Conservation (phyloP, 2,888 invertebrate species). For the Sphecodes monilicornis region DNA sequence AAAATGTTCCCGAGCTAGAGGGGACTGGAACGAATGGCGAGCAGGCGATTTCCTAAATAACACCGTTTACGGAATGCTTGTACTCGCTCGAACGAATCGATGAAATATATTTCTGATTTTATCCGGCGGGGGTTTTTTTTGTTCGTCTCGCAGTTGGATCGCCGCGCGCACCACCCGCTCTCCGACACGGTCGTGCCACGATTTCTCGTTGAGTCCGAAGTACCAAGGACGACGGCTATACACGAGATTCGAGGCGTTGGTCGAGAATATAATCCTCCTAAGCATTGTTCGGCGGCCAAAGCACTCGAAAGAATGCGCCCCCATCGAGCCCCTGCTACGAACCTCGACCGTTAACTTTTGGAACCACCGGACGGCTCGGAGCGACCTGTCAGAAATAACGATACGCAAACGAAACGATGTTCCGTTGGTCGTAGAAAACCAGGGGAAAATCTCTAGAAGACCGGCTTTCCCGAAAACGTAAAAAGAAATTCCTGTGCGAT, state of each 20-base stretch:
- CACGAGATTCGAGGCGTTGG: background rate
- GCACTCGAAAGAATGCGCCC: background rate
- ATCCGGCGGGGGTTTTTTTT: background rate
- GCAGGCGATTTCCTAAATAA: background rate
- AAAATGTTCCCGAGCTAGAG: background rate
- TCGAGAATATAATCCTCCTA: constrained; percentile 22
- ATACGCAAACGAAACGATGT: background rate
- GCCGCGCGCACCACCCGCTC: background rate
- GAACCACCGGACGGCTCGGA: background rate
- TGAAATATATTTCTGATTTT: background rate
- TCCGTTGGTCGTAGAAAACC: no score
- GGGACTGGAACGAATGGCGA: background rate
- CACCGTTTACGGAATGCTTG: background rate
- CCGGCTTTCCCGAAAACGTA: background rate
- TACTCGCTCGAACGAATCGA: background rate
- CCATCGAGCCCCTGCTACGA: background rate
- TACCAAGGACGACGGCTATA: constrained; percentile 7
- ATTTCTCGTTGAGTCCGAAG: constrained; percentile 11
- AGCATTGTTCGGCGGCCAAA: constrained; percentile 31
- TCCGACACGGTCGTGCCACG: background rate
- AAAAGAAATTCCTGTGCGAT: background rate
- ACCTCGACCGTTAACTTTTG: constrained; percentile 1
- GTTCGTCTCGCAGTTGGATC: background rate
- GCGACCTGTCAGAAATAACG: background rate
- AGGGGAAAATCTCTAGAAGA: no score